These are phyloP conservation scores for Philereme vetulata DNA, from an alignment of 2,888 invertebrate genomes.

Conservation along the genomic window DNA sequence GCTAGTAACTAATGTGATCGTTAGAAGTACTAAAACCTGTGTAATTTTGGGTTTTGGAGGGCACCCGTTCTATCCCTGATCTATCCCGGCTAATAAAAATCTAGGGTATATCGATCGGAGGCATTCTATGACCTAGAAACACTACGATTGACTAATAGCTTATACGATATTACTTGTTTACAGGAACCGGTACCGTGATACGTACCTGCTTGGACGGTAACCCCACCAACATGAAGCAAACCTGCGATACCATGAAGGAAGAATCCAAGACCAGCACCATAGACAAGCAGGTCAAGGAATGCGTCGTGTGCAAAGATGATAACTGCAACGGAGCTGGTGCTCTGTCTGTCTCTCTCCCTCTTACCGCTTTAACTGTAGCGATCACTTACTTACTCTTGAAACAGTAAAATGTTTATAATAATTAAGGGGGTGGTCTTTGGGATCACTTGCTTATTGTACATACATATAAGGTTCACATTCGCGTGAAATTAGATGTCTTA, in stretches of 20 bases:
- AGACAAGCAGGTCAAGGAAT: slow-evolving; percentile 58
- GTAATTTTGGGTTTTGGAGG: too few relatives aligned
- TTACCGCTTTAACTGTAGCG: slow-evolving; percentile 60
- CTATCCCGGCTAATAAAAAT: too few relatives aligned
- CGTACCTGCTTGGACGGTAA: slow-evolving; percentile 72
- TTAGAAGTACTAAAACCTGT: too few relatives aligned
- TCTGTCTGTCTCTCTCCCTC: slow-evolving; percentile 62
- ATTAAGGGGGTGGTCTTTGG: too few relatives aligned
- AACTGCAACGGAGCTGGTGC: slow-evolving; percentile 78
- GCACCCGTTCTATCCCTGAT: too few relatives aligned
- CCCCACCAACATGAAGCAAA: slow-evolving; percentile 59
- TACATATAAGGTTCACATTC: too few relatives aligned
- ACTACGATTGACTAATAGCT: too few relatives aligned
- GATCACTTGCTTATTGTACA: too few relatives aligned
- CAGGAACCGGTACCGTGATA: slow-evolving; percentile 65
- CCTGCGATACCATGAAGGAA: slow-evolving; percentile 57
- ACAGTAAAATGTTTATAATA: slow-evolving; percentile 39
- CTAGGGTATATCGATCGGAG: too few relatives aligned
- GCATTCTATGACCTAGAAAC: too few relatives aligned
- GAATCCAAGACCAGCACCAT: slow-evolving; percentile 41
- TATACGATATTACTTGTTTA: slow-evolving; percentile 38
- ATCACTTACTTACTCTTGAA: slow-evolving; percentile 66
- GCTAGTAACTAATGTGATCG: too few relatives aligned
- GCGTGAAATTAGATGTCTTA: too few relatives aligned
- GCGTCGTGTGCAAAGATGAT: slow-evolving; percentile 79